phyloP scores from a whole-genome alignment of 2,888 invertebrate genomes.

The Vesta saturnalis region DNA sequence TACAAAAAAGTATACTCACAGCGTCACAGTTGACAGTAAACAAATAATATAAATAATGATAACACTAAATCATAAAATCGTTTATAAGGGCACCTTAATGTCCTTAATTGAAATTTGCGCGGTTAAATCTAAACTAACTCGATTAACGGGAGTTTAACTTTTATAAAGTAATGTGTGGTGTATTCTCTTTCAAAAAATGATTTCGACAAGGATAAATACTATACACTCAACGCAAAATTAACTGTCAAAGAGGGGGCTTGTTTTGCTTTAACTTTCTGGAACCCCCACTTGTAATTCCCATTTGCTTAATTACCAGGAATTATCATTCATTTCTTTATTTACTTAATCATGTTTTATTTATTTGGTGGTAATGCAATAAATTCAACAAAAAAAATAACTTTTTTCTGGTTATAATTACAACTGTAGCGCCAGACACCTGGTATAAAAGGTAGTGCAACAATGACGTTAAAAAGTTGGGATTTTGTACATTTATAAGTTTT shows the following conservation, averaged over 20 bases:
- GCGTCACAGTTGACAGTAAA: too few species aligned
- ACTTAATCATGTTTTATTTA: background rate
- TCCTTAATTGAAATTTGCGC: too few species aligned
- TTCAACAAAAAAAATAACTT: too few species aligned
- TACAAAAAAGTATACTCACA: too few species aligned
- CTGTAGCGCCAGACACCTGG: too few species aligned
- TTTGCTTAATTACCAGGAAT: conserved; percentile 17
- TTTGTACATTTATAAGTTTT: too few species aligned
- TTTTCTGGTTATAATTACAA: too few species aligned
- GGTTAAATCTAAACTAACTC: background rate
- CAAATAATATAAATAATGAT: background rate
- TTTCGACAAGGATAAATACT: conserved; percentile 18
- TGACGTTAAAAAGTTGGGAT: too few species aligned
- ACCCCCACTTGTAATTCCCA: conserved; percentile 28
- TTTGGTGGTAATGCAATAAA: too few species aligned
- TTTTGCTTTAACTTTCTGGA: background rate
- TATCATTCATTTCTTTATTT: background rate
- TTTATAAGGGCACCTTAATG: too few species aligned
- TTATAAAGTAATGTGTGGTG: conserved; percentile 26
- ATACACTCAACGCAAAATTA: conserved; percentile 15
- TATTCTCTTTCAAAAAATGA: conserved; percentile 5
- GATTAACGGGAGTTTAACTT: conserved; percentile 10
- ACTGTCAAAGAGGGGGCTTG: conserved; percentile 18
- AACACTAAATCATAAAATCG: too few species aligned
- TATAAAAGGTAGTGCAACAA: too few species aligned